A percentile compares a stretch with the other conserved stretches of the same genome.
Conservation (phyloP, 2,113 vertebrate species). For the Rhinoptilus africanus region DNA sequence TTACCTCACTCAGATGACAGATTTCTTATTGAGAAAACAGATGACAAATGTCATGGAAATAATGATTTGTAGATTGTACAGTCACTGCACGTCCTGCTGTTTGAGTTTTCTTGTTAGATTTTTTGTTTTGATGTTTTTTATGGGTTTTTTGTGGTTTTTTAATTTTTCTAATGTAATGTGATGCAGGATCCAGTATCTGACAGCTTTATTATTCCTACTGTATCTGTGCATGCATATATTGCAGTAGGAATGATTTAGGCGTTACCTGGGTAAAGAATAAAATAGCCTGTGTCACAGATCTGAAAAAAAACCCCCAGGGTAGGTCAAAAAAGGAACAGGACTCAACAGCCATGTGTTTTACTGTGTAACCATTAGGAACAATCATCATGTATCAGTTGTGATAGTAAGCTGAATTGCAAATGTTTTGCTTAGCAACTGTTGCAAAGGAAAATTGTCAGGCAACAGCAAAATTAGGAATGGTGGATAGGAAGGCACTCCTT, state of each 20-base stretch:
- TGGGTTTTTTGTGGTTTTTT: background rate
- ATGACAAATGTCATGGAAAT: background rate
- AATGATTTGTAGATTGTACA: background rate
- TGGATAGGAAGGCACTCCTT: background rate
- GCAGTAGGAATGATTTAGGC: background rate
- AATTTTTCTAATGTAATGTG: background rate
- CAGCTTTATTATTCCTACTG: background rate
- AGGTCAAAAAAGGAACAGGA: background rate
- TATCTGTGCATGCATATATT: background rate
- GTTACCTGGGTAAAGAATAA: background rate
- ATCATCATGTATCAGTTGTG: background rate
- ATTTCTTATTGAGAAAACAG: background rate
- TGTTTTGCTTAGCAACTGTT: conserved; percentile 64
- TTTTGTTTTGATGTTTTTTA: background rate
- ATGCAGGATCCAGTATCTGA: background rate
- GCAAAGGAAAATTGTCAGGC: conserved; percentile 50
- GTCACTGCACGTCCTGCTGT: background rate
- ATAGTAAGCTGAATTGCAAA: conserved; percentile 19
- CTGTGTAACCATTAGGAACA: background rate
- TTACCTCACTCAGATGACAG: background rate
- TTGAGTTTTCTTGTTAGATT: background rate
- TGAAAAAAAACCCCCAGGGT: background rate
- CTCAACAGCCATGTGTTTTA: background rate
- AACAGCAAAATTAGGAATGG: conserved; percentile 7
- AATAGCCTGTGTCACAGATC: background rate